These are phyloP conservation scores for Rhagoletis zephyria DNA, from an alignment of 1,140 invertebrate species.

Conservation along the genomic window DNA sequence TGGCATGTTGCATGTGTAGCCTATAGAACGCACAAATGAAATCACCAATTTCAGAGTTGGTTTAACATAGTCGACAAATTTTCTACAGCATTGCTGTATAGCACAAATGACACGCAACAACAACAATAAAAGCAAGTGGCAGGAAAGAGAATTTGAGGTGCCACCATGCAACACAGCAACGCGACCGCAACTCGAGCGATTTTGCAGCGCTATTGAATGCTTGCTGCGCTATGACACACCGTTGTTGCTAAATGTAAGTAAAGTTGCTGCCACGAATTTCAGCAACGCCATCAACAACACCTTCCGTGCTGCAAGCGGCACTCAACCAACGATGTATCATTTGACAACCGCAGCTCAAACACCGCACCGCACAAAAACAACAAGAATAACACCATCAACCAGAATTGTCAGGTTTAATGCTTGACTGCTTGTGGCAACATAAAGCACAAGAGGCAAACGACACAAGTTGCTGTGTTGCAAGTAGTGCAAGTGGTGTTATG, in stretches of 20 bases:
- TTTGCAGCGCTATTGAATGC: not conserved
- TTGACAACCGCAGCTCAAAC: slow-evolving; percentile 20
- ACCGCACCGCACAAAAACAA: not conserved
- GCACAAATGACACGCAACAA: not conserved
- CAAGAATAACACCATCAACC: not conserved
- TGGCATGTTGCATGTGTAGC: not conserved
- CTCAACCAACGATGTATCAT: slow-evolving; percentile 24
- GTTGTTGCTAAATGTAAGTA: not conserved
- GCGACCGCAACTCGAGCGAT: slow-evolving; percentile 10
- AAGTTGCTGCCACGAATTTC: not conserved
- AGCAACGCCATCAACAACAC: not conserved
- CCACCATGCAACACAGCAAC: slow-evolving; percentile 6
- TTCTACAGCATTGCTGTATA: not conserved
- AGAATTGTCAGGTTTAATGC: not conserved
- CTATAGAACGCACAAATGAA: not conserved
- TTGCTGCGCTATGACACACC: not conserved
- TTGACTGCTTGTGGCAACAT: slow-evolving; percentile 30
- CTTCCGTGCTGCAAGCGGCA: slow-evolving; percentile 26
- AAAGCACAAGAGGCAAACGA: not conserved
- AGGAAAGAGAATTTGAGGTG: not conserved
- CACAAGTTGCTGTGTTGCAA: not conserved
- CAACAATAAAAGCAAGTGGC: not conserved
- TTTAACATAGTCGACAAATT: slow-evolving; percentile 24
- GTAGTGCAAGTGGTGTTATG: slow-evolving; percentile 4
- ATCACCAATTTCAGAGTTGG: not conserved